These are phyloP conservation scores for Vulpes lagopus DNA, from an alignment of 2,113 vertebrate genomes.

Conservation along the genomic window DNA sequence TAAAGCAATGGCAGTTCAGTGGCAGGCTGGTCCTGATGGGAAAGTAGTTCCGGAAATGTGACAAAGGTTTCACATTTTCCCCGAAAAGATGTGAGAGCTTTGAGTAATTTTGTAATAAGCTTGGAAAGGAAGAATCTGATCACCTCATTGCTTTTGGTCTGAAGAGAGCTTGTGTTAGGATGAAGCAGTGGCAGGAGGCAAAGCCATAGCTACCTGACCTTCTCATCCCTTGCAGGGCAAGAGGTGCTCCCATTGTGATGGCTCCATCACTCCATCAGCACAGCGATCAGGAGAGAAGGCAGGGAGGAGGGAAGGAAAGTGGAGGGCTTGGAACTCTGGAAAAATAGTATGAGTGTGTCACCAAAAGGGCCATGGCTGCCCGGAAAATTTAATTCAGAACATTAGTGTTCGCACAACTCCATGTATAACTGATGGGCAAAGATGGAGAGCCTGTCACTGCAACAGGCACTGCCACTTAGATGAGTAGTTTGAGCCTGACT, in stretches of 20 bases:
- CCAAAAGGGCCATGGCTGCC: neutral
- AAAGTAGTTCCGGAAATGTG: neutral
- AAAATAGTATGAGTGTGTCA: neutral
- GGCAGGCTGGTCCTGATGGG: neutral
- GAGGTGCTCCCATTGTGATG: fast-evolving
- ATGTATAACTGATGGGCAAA: neutral
- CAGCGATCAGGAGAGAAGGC: neutral
- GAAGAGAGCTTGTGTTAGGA: neutral
- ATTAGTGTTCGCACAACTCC: neutral
- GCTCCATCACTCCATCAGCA: neutral
- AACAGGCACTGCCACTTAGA: neutral
- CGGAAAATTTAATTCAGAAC: neutral
- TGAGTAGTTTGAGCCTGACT: no score
- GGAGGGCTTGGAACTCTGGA: neutral
- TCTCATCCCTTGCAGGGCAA: neutral
- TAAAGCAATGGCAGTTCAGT: neutral
- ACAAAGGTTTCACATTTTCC: slow-evolving; percentile 32
- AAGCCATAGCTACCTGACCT: neutral
- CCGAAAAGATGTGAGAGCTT: neutral
- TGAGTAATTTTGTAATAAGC: neutral
- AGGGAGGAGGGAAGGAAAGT: neutral
- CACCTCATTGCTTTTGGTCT: neutral
- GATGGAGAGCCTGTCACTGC: neutral
- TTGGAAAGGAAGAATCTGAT: neutral
- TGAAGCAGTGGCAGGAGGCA: neutral